phyloP scores from a whole-genome alignment of 2,113 vertebrate genomes.

The Casuarius casuarius region DNA sequence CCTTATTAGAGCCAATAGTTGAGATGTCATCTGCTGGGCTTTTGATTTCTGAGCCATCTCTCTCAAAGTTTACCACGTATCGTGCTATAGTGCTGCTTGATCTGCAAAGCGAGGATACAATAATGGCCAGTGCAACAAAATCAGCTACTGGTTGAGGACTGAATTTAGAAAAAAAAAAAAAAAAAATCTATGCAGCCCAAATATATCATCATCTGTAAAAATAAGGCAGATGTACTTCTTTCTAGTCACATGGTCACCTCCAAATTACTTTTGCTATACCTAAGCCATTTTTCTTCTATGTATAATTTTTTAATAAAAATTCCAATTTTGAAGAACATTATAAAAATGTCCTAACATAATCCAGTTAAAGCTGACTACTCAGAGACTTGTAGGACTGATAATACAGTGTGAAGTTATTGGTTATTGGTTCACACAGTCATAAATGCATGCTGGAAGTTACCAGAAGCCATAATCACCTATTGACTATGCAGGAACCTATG shows the following conservation, averaged over 20 bases:
- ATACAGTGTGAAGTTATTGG: background rate
- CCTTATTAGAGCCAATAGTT: constrained; percentile 77
- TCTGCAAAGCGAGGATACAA: constrained; percentile 65
- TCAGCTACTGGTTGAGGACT: background rate
- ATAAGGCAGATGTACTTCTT: background rate
- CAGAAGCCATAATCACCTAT: background rate
- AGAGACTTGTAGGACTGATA: background rate
- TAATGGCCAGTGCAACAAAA: background rate
- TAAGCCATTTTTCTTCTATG: background rate
- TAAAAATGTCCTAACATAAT: background rate
- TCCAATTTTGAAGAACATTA: background rate
- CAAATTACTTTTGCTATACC: background rate
- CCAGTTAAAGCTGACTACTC: background rate
- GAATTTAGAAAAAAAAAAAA: background rate
- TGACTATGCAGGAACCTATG: background rate
- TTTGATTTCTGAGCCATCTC: constrained; percentile 57
- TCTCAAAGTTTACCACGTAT: constrained; percentile 85
- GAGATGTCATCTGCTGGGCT: constrained; percentile 60
- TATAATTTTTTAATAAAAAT: background rate
- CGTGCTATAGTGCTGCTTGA: constrained; percentile 81
- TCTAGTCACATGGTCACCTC: background rate
- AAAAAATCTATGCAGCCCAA: background rate
- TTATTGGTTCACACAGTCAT: background rate
- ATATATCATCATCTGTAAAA: background rate
- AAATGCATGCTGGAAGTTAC: background rate